Percentiles rank a stretch among this genome's conserved stretches.
phyloP scores from a whole-genome alignment of 2,797 vertebrate species.

The Lepidocolaptes lacrymiger region DNA sequence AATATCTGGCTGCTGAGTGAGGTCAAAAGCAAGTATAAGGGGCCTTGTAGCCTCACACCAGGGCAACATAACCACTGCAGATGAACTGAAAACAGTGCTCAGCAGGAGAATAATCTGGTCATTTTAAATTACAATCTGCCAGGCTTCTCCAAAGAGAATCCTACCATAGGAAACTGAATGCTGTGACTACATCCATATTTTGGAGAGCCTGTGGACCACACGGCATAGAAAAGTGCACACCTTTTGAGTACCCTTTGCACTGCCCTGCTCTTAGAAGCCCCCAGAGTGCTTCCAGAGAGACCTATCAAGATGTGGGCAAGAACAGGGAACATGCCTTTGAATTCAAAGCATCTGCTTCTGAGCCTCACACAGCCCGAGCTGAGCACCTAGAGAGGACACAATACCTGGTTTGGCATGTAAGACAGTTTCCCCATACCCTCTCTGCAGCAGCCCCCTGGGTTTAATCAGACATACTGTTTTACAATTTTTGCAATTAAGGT shows the following conservation, averaged over 20 bases:
- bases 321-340: not conserved
- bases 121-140: not conserved
- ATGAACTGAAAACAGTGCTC: not conserved
- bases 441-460: not conserved
- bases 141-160: not conserved
- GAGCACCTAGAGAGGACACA: not conserved
- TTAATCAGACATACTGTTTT: not conserved
- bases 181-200: not conserved
- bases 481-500: not conserved
- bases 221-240: not conserved
- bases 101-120: not conserved
- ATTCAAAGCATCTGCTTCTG: not conserved
- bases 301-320: not conserved
- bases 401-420: not conserved
- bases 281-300: not conserved
- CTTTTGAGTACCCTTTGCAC: not conserved
- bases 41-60: not conserved
- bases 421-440: not conserved
- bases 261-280: not conserved
- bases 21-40: not conserved
- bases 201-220: not conserved
- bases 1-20: not conserved
- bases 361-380: not conserved
- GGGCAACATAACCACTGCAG: not conserved
- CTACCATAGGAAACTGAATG: not conserved